These are phyloP conservation scores for Mesorhabditis spiculigera DNA, from an alignment of 2,888 invertebrate species.

Conservation along the genomic window DNA sequence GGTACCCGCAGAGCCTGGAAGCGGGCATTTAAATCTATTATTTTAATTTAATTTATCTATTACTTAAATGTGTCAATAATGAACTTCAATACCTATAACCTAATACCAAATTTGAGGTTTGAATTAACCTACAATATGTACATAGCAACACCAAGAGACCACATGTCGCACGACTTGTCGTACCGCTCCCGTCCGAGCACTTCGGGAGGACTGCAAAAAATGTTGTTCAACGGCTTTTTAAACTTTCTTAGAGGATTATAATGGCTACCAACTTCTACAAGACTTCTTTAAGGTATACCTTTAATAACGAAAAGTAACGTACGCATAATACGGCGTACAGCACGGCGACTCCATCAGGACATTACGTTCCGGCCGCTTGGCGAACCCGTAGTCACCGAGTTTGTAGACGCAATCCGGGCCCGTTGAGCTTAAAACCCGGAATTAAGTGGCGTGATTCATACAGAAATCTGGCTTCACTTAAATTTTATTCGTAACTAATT, in stretches of 20 bases:
- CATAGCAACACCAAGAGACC: constrained; percentile 98
- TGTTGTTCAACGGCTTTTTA: constrained; percentile 7
- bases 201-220: constrained; percentile 68
- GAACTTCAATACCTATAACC: not conserved
- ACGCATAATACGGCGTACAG: constrained; percentile 98
- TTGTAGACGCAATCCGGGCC: constrained; percentile 81
- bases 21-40: constrained; percentile 3
- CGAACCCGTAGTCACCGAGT: constrained; percentile 97
- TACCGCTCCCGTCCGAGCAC: constrained; percentile 94
- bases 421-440: constrained; percentile 26
- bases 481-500: not conserved
- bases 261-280: no score
- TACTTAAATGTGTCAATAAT: not conserved
- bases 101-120: not conserved
- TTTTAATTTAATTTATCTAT: not conserved
- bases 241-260: not conserved
- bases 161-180: constrained; percentile 97
- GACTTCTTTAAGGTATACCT: no score
- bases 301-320: constrained; percentile 13
- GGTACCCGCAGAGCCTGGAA: constrained; percentile 83
- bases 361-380: constrained; percentile 76
- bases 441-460: not conserved
- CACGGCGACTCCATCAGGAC: constrained; percentile 94
- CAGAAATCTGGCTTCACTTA: not conserved
- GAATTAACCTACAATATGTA: constrained; percentile 78